Percentiles rank a stretch among this genome's conserved stretches.
Conservation (phyloP, 37 sponge, comb jelly and placozoan species). For the Eunapius fragilis region DNA sequence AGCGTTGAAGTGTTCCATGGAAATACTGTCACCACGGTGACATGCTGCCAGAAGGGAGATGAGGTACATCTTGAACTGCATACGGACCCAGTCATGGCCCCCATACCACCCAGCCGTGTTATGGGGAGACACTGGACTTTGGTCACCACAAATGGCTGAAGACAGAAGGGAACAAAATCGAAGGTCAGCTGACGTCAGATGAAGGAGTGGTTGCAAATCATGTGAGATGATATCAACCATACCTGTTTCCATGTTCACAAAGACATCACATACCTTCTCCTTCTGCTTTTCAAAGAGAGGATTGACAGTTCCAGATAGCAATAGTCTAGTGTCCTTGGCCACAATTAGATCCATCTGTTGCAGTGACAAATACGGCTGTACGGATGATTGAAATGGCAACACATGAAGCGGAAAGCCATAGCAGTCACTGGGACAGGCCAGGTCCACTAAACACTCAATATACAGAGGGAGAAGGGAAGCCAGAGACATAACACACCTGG, state of each 20-base stretch:
- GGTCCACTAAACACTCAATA: conserved; percentile 19
- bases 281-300: conserved; percentile 72
- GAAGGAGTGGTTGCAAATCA: conserved; percentile 16
- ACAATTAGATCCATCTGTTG: conserved; percentile 61
- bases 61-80: conserved; percentile 69
- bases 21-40: not conserved
- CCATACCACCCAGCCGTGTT: conserved; percentile 56
- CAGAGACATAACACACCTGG: conserved; percentile 33
- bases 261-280: conserved; percentile 51
- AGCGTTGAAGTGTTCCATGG: conserved; percentile 48
- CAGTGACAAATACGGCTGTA: conserved; percentile 69
- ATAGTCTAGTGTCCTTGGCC: not conserved
- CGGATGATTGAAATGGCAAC: not conserved
- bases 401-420: conserved; percentile 32
- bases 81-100: conserved; percentile 73
- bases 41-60: conserved; percentile 46
- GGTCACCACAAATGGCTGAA: not conserved
- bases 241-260: conserved; percentile 38
- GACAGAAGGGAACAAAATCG: conserved; percentile 50
- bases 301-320: conserved; percentile 62
- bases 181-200: conserved; percentile 71
- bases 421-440: not conserved
- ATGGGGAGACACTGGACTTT: not conserved
- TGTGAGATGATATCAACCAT: conserved; percentile 21
- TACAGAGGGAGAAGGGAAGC: conserved; percentile 56